Evolutionary conservation across 2,797 vertebrate genomes (phyloP), one percentile per base, ranked within the genome.

Genomic region (Sebastes minor): DNA sequence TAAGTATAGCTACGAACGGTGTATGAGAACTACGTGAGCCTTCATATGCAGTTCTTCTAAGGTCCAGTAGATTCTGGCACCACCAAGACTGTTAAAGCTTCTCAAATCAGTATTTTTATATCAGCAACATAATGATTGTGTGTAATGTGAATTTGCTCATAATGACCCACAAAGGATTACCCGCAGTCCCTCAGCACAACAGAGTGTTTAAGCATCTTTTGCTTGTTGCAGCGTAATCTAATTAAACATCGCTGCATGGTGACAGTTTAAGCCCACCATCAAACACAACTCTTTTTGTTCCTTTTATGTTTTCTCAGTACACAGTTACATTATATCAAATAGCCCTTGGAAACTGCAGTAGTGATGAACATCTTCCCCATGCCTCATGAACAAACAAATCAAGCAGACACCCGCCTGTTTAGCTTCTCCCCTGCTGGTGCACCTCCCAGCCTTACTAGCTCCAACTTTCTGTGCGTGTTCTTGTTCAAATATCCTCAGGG

Each of bases 321-420:
- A 53, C 33, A 71, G 22, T 25, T 73, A 16, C 28, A 16, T 65
- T 64, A 61, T 33, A 59, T 60, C 16, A 59, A 78, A 20, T 61
- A 56, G 30, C 60, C 63, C 28, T 38, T 1, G 28, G 49, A 52
- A 52, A 67, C 23, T 66, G 32, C 18, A 20, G 57, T 62, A 72
- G 67, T 59, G 61, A 30, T 56, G 27, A 35, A 70, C 32, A 35
- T 76, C 4, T 67, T 23, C 13, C 42, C 10, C 8, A 14, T 42
- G 38, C 81, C 71, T 77, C 65, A 80, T 63, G 71, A 65, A 65
- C 46, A 74, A 78, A 68, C 56, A 63, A 76, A 79, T 85, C 59
- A 74, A 70, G 38, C 56, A 52, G 46, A 74, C 70, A 13, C 28
- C 56, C 32, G 18, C 2, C 33, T 56, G 64, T 55, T 65, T 42